Base-by-base conservation (phyloP, 2,888 invertebrate genomes). In the Notodonta dromedarius region DNA sequence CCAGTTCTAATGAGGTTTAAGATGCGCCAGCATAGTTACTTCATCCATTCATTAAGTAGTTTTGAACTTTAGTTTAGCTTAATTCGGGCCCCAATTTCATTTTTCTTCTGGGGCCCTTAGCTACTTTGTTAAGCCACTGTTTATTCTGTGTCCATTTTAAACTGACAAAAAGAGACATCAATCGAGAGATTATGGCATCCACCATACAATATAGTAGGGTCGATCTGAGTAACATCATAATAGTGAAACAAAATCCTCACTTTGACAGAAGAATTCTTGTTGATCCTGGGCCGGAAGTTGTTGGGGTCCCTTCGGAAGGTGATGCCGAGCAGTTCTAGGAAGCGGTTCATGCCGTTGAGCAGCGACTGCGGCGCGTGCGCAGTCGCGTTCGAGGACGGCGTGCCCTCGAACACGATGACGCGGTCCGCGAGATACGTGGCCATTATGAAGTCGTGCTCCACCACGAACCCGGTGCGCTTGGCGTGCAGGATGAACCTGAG, bases 361-460 rank as follows among this genome's bases (percentile, higher is more conserved):
- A 99, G 94, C 2, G 97, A 97, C 88, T 98, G 98, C 0, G 99
- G 99, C 76, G 97, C 95, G 84, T 98, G 98, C 0, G 99, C 99
- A 0, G 95, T 95, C 2, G 99, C 98, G 64, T 96, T 89, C 1
- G 98, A 95, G 0, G 99, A 99, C 0, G 99, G 99, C 53, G 94
- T 93, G 56, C 99, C 99, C 84, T 99, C 99, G 87, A 99, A 99
- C 57, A 99, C 99, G 73, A 99, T 99, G 4, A 99, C 99, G 53
- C 99, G 96, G 89, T 99, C 99, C 0, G 99, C 98, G 68, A 99
- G 94, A 89, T 99, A 99, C 0, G 99, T 99, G 14, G 99, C 99
- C 99, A 99, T 99, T 73, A 99, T 99, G 89, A 99, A 99, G 94
- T 99, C 99, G 96, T 99, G 99, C 96, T 99, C 99, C 1, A 99